A percentile compares a stretch with the other conserved stretches of the same genome.
Evolutionary conservation across 2,797 vertebrate genomes (phyloP).

Genomic region (Etheostoma perlongum): DNA sequence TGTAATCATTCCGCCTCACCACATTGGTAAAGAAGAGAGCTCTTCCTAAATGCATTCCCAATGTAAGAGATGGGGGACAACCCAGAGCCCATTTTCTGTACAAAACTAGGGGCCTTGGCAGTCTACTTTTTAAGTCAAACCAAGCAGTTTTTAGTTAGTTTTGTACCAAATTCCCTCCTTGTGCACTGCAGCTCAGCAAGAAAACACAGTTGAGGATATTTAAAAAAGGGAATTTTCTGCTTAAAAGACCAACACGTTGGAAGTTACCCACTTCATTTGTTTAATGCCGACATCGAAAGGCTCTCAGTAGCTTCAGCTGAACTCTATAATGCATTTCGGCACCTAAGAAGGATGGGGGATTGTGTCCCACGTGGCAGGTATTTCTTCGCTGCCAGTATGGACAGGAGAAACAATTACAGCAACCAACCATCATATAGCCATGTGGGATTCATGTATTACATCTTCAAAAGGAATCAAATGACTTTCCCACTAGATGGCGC

Average conservation of each 20-base stretch:
- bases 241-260: too few species aligned
- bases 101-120: not conserved
- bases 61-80: not conserved
- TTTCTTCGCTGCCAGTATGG: not conserved
- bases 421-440: too few species aligned
- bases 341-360: not conserved
- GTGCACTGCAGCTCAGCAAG: too few species aligned
- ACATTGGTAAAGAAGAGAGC: not conserved
- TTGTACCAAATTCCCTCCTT: not conserved
- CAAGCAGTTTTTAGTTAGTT: not conserved
- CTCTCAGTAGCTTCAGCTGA: not conserved
- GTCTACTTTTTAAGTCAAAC: not conserved
- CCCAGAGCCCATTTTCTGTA: not conserved
- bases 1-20: too few species aligned
- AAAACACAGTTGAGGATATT: too few species aligned
- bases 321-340: not conserved
- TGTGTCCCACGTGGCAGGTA: too few species aligned
- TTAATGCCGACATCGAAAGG: too few species aligned
- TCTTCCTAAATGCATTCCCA: not conserved
- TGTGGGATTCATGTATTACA: too few species aligned
- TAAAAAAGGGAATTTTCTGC: too few species aligned
- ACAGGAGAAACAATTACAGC: too few species aligned
- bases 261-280: too few species aligned
- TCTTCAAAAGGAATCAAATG: not conserved
- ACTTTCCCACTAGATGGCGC: conserved; percentile 9